Evolutionary conservation across 2,797 vertebrate species (phyloP).

Genomic region (Catamblyrhynchus diadema): DNA sequence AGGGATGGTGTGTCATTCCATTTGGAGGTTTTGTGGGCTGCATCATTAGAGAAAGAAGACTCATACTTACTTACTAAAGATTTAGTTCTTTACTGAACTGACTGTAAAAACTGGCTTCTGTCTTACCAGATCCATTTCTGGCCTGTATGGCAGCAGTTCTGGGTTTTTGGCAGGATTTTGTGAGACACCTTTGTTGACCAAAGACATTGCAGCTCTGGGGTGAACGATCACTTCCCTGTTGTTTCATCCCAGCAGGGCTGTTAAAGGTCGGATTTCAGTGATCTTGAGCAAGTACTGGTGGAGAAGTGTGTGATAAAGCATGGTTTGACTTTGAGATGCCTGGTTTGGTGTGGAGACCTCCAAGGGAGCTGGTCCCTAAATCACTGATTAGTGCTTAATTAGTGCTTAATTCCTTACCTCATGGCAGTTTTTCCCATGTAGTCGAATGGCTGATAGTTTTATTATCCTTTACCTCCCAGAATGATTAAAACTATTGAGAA

Average conservation of each 20-base stretch:
- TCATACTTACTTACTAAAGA: neutral
- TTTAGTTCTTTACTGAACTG: neutral
- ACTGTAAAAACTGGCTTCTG: neutral
- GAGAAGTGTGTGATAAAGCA: neutral
- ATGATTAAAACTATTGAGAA: neutral
- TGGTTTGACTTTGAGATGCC: neutral
- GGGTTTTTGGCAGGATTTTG: neutral
- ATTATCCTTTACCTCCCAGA: neutral
- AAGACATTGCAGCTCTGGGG: neutral
- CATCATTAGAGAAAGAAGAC: neutral
- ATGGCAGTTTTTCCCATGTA: neutral
- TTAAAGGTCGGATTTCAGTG: neutral
- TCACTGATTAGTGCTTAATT: neutral
- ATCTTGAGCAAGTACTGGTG: neutral
- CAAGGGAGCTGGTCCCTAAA: neutral
- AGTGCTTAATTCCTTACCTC: neutral
- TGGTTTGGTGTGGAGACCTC: neutral
- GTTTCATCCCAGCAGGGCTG: neutral
- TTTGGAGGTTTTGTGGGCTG: neutral
- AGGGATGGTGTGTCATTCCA: neutral
- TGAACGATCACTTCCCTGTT: neutral
- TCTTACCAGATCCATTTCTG: neutral
- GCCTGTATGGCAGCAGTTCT: neutral
- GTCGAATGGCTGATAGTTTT: neutral
- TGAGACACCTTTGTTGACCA: fast-evolving